Evolutionary conservation across 1,140 invertebrate species (phyloP), one percentile per base, ranked within the genome.

Genomic region (Chironomus tepperi): DNA sequence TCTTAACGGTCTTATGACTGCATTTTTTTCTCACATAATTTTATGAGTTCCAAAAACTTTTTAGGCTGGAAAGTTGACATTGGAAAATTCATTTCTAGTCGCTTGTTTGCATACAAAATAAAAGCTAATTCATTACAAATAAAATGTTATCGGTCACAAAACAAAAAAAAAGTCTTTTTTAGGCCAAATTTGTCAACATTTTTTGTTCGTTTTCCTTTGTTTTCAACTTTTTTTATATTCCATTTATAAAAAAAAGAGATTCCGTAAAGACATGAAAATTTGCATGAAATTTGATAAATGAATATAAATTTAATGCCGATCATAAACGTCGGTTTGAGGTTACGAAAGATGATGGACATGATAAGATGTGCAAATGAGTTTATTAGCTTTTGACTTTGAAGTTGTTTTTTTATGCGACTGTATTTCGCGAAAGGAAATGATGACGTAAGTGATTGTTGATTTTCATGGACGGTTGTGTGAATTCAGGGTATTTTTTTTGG

Each of bases 81-180:
- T 57, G 47, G 12, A n/a, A n/a, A 57, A 5, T 57, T 57, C 15
- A 15, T 57, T 57, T 57, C 3, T 57, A n/a, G 12, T 57, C 47
- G n/a, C n/a, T 57, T 57, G 47, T 57, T 57, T 57, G 47, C 10
- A 57, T 34, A 12, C 3, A 57, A 47, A 57, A 57, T 10, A 57
- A 57, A 57, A 34, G 24, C 24, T 34, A 34, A 34, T 15, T n/a
- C 47, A 57, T n/a, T n/a, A 57, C 47, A 15, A 57, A n/a, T 57
- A 57, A 57, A 57, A n/a, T 57, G 47, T 57, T 57, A 57, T 57
- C 47, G 47, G 47, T 57, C 47, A 57, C 47, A 57, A 57, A 57
- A 57, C 47, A 57, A 57, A 57, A 34, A 34, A 34, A 34, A 2
- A 15, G 47, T 5, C 8, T 47, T 57, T 57, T 57, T 57, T 57